Evolutionary conservation across 1,140 invertebrate species (phyloP).

Genomic region (Papilio helenus): DNA sequence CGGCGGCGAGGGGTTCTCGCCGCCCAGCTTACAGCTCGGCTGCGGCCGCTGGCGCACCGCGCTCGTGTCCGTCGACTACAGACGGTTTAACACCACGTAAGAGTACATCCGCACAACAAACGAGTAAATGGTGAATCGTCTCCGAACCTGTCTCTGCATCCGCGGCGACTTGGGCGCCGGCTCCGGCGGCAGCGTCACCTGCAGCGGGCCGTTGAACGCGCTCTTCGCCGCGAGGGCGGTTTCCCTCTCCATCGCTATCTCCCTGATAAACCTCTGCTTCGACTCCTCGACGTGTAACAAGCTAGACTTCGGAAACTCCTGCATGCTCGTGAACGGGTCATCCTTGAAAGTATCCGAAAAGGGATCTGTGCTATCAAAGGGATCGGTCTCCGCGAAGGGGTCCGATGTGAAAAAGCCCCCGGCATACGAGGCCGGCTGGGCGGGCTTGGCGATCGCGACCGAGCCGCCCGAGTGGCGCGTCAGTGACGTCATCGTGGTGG

Average conservation of each 20-base stretch:
- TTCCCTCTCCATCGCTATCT: slow-evolving; percentile 51
- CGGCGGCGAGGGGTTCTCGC: slow-evolving; percentile 85
- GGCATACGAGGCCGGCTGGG: slow-evolving; percentile 56
- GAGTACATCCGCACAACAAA: background rate
- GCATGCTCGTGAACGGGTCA: slow-evolving; percentile 85
- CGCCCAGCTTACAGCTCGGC: slow-evolving; percentile 84
- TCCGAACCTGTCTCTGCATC: slow-evolving; percentile 72
- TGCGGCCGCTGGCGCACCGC: slow-evolving; percentile 70
- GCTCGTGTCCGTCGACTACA: slow-evolving; percentile 62
- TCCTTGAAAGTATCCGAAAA: slow-evolving; percentile 84
- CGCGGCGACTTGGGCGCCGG: slow-evolving; percentile 78
- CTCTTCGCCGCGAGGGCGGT: slow-evolving; percentile 51
- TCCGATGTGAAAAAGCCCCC: slow-evolving; percentile 82
- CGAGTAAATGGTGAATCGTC: background rate
- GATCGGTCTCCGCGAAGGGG: slow-evolving; percentile 89
- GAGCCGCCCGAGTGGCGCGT: slow-evolving; percentile 79
- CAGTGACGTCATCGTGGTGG: slow-evolving; percentile 78
- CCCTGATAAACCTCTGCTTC: slow-evolving; percentile 56
- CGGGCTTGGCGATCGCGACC: slow-evolving; percentile 74
- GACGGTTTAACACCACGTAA: background rate
- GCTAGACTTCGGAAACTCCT: slow-evolving; percentile 72
- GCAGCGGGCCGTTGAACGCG: slow-evolving; percentile 85
- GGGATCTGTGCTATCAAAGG: slow-evolving; percentile 86
- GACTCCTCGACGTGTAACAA: slow-evolving; percentile 57
- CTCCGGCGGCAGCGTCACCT: slow-evolving; percentile 87